These are phyloP conservation scores for Indicator indicator DNA, from an alignment of 2,113 vertebrate genomes.

Conservation along the genomic window DNA sequence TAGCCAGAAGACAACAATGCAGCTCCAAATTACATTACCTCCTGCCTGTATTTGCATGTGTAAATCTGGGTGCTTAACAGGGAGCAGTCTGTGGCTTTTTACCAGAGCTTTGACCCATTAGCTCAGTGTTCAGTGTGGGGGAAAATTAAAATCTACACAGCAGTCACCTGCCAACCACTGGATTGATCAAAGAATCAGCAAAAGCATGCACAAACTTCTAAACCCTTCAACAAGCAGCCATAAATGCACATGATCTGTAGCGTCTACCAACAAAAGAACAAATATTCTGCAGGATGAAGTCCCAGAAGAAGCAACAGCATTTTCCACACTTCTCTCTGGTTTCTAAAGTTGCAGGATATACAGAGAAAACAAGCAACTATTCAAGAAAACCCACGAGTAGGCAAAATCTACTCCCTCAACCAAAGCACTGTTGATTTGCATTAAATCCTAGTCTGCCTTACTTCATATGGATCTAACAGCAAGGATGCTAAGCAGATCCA, in stretches of 20 bases:
- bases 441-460: background rate
- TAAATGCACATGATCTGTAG: background rate
- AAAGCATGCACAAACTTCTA: background rate
- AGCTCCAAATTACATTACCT: constrained; percentile 16
- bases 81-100: background rate
- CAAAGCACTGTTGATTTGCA: background rate
- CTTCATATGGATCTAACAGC: background rate
- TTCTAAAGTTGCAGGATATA: background rate
- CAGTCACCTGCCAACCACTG: background rate
- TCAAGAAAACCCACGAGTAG: background rate
- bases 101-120: background rate
- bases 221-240: background rate
- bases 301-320: background rate
- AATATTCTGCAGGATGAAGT: background rate
- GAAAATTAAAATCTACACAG: background rate
- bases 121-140: background rate
- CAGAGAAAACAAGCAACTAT: background rate
- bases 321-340: background rate
- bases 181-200: background rate
- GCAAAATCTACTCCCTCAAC: background rate
- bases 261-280: background rate
- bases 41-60: constrained; percentile 21
- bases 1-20: background rate
- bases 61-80: background rate
- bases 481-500: background rate